Percentiles rank a stretch among this genome's conserved stretches.
phyloP scores from a whole-genome alignment of 1,140 invertebrate genomes.

The Drosophila grimshawi region DNA sequence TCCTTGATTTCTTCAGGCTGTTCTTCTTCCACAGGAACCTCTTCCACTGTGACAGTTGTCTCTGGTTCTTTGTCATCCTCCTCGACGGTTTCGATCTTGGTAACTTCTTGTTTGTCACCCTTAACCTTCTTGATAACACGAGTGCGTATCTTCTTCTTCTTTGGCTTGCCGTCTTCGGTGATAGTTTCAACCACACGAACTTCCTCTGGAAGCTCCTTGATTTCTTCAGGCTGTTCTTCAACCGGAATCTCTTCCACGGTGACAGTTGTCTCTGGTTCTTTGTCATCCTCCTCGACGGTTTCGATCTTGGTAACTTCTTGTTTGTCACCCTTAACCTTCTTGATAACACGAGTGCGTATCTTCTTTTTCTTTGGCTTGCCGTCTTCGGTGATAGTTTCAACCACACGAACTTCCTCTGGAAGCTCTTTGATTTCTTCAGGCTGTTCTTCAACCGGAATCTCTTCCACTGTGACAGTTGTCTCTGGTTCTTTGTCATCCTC shows the following conservation, averaged over 20 bases:
- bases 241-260: slow-evolving; percentile 41
- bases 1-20: background rate
- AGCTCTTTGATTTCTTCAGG: slow-evolving; percentile 48
- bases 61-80: slow-evolving; percentile 64
- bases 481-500: slow-evolving; percentile 78
- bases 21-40: slow-evolving; percentile 40
- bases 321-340: slow-evolving; percentile 59
- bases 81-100: slow-evolving; percentile 66
- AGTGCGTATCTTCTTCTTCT: slow-evolving; percentile 57
- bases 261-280: slow-evolving; percentile 62
- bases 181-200: slow-evolving; percentile 70
- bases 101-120: slow-evolving; percentile 46
- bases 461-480: slow-evolving; percentile 62
- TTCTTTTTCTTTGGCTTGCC: slow-evolving; percentile 51
- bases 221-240: slow-evolving; percentile 41
- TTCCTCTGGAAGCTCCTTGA: slow-evolving; percentile 31
- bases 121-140: slow-evolving; percentile 37
- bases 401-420: slow-evolving; percentile 48
- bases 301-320: slow-evolving; percentile 69
- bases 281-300: slow-evolving; percentile 67
- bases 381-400: slow-evolving; percentile 31
- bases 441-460: slow-evolving; percentile 47
- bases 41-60: slow-evolving; percentile 61
- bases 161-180: slow-evolving; percentile 45
- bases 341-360: slow-evolving; percentile 66